A percentile compares a stretch with the other conserved stretches of the same genome.
Conservation (phyloP, 2,888 invertebrate species). For the Temnothorax ravouxi region DNA sequence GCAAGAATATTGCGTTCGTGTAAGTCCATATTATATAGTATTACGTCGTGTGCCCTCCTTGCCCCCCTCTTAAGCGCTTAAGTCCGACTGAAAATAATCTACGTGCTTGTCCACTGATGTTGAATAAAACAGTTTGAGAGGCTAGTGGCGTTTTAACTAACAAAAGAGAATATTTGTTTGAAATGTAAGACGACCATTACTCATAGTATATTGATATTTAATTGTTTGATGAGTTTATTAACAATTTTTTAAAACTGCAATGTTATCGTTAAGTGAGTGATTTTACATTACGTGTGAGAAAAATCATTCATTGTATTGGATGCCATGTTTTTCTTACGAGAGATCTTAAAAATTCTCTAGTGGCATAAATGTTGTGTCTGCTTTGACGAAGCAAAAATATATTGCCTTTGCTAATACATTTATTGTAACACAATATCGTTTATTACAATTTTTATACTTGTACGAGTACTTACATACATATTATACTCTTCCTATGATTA, state of each 20-base stretch:
- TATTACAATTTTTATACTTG: slow-evolving; percentile 53
- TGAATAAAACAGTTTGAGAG: slow-evolving; percentile 62
- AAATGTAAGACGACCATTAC: slow-evolving; percentile 65
- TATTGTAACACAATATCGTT: background rate
- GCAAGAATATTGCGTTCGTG: slow-evolving; percentile 86
- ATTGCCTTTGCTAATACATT: background rate
- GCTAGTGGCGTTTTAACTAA: slow-evolving; percentile 67
- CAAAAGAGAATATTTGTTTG: slow-evolving; percentile 57
- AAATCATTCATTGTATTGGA: background rate
- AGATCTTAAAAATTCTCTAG: background rate
- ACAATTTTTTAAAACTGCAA: background rate
- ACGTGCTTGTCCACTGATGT: slow-evolving; percentile 64
- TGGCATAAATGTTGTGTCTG: background rate
- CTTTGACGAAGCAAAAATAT: background rate
- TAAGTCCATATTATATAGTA: slow-evolving; percentile 84
- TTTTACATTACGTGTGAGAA: background rate
- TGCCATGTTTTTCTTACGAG: slow-evolving; percentile 5
- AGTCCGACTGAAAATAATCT: slow-evolving; percentile 67
- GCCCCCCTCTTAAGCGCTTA: slow-evolving; percentile 66
- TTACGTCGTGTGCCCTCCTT: slow-evolving; percentile 73
- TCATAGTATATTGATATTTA: slow-evolving; percentile 50
- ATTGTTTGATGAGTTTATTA: slow-evolving; percentile 32
- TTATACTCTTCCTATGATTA: slow-evolving; percentile 61
- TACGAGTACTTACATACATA: slow-evolving; percentile 46
- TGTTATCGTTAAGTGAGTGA: slow-evolving; percentile 4